Conservation (phyloP, 2,888 invertebrate species). For the Polietes domitor region DNA sequence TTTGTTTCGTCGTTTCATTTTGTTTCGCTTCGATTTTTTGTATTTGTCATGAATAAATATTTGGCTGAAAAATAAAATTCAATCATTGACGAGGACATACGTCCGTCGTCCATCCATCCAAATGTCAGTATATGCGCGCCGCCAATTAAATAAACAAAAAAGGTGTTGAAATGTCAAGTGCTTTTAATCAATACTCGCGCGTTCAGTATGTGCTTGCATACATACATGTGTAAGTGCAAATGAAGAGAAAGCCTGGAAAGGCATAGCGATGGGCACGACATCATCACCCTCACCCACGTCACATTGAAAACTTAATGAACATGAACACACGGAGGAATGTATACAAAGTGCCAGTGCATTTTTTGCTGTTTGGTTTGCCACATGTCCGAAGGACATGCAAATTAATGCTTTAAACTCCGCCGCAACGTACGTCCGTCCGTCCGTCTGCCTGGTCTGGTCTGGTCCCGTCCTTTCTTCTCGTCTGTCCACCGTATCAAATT, state of each 20-base stretch:
- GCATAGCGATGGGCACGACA: background rate
- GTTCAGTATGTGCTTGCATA: no score
- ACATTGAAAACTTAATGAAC: conserved; percentile 21
- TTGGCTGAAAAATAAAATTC: conserved; percentile 7
- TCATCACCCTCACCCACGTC: background rate
- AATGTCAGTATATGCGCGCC: background rate
- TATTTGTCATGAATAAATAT: conserved; percentile 19
- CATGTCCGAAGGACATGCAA: conserved; percentile 46
- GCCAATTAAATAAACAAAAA: conserved; percentile 64
- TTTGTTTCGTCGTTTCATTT: background rate
- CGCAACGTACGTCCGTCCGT: background rate
- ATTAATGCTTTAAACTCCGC: conserved; percentile 43
- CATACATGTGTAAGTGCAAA: conserved; percentile 22
- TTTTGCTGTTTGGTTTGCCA: conserved; percentile 16
- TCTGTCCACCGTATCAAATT: conserved; percentile 58
- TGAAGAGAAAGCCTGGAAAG: background rate
- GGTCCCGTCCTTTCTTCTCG: conserved; percentile 12
- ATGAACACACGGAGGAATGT: background rate
- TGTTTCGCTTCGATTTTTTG: background rate
- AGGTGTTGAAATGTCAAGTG: conserved; percentile 69
- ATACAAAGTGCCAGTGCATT: conserved; percentile 41
- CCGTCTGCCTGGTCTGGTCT: background rate
- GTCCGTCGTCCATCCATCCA: background rate
- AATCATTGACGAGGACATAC: background rate
- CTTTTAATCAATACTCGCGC: conserved; percentile 66